These are phyloP conservation scores for Chymomyza fuscimana DNA, from an alignment of 2,888 invertebrate species.

Conservation along the genomic window DNA sequence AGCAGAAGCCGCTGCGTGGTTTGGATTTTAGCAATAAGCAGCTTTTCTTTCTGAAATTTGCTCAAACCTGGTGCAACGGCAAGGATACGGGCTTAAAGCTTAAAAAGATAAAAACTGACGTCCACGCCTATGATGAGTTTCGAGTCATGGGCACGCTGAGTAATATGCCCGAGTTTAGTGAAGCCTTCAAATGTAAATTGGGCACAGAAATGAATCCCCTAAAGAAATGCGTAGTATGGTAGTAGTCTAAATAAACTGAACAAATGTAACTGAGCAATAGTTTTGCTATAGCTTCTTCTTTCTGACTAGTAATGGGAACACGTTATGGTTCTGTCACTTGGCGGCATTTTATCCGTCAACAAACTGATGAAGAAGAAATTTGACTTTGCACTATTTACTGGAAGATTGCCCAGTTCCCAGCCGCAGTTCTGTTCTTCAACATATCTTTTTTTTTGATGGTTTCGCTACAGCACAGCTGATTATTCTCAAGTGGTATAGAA, in stretches of 20 bases:
- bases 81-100: slow-evolving; percentile 60
- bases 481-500: slow-evolving; percentile 40
- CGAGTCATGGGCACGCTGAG: slow-evolving; percentile 92
- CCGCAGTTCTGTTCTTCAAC: too few relatives aligned
- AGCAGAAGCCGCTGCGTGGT: slow-evolving; percentile 87
- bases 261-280: background rate
- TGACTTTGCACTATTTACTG: too few relatives aligned
- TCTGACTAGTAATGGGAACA: too few relatives aligned
- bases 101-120: slow-evolving; percentile 90
- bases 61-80: slow-evolving; percentile 83
- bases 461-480: slow-evolving; percentile 44
- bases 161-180: slow-evolving; percentile 90
- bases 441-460: too few relatives aligned
- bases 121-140: slow-evolving; percentile 93
- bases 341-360: too few relatives aligned
- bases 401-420: too few relatives aligned
- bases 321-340: too few relatives aligned
- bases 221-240: slow-evolving; percentile 95
- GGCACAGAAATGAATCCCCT: slow-evolving; percentile 91
- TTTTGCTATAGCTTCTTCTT: background rate
- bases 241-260: slow-evolving; percentile 49
- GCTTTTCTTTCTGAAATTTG: slow-evolving; percentile 95
- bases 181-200: slow-evolving; percentile 87
- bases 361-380: too few relatives aligned
- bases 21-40: slow-evolving; percentile 92